Conservation (phyloP, 35 echinoderm and acorn worm genomes). For the Chiridota heheva region DNA sequence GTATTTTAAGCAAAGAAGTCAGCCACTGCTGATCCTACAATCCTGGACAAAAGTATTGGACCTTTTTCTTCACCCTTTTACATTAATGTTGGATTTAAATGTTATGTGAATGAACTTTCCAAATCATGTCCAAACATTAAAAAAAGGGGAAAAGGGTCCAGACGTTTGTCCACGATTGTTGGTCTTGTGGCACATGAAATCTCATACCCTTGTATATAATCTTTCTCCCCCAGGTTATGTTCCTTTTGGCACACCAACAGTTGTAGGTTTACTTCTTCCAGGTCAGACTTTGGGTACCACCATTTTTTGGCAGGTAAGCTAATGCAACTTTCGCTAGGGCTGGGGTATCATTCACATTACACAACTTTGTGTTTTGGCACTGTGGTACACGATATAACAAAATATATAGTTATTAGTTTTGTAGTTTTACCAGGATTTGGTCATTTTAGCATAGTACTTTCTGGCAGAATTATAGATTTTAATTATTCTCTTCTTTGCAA, state of each 20-base stretch:
- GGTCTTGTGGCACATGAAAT: background rate
- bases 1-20: no score
- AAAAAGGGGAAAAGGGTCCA: background rate
- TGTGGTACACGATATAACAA: no score
- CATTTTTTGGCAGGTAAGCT: conserved; percentile 92
- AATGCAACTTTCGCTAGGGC: no score
- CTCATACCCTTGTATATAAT: background rate
- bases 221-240: conserved; percentile 73
- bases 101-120: background rate
- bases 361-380: no score
- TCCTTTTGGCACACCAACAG: conserved; percentile 90
- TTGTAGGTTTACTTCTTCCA: conserved; percentile 90
- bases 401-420: no score
- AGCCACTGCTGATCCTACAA: no score
- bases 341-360: no score
- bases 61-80: background rate
- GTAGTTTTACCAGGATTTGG: no score
- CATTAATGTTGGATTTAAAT: no score
- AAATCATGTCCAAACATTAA: background rate
- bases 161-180: background rate
- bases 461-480: no score
- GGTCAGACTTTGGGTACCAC: conserved; percentile 76
- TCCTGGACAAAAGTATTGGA: background rate
- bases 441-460: no score
- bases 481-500: no score